Evolutionary conservation across 2,888 invertebrate species (phyloP).

Genomic region (Drosophila buzzatii): DNA sequence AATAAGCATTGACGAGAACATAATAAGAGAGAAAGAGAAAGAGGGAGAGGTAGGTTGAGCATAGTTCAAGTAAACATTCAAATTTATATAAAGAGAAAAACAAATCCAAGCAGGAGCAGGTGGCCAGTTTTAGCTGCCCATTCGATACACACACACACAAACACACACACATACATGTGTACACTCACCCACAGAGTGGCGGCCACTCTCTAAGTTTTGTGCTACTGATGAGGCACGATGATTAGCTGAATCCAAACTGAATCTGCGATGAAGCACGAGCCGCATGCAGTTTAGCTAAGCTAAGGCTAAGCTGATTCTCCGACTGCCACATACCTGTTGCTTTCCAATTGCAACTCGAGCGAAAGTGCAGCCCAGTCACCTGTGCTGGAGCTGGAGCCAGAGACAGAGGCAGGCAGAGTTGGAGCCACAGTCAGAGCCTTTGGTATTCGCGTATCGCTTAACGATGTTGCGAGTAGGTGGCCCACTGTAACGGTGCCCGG

Average conservation of each 20-base stretch:
- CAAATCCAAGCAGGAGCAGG: background rate
- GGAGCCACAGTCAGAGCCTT: background rate
- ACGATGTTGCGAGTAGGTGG: slow-evolving; percentile 62
- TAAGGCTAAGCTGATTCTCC: slow-evolving; percentile 9
- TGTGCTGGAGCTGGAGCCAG: slow-evolving; percentile 13
- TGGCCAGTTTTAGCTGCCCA: background rate
- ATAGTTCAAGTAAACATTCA: background rate
- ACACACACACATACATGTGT: slow-evolving; percentile 8
- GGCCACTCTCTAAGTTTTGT: slow-evolving; percentile 19
- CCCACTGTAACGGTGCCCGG: slow-evolving; percentile 42
- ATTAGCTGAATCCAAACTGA: slow-evolving; percentile 55
- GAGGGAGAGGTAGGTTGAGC: background rate
- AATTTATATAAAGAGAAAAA: background rate
- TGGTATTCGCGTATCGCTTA: slow-evolving; percentile 37
- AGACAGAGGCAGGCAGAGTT: background rate
- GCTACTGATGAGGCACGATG: slow-evolving; percentile 54
- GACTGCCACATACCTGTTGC: slow-evolving; percentile 35
- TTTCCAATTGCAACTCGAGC: slow-evolving; percentile 57
- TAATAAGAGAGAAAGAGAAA: background rate
- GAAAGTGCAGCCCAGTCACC: slow-evolving; percentile 50
- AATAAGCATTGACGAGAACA: no score
- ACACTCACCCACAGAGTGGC: slow-evolving; percentile 39
- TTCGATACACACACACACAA: slow-evolving; percentile 7
- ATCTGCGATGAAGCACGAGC: slow-evolving; percentile 56
- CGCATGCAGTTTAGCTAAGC: slow-evolving; percentile 13